phyloP scores from a whole-genome alignment of 2,113 vertebrate genomes.

The Nymphicus hollandicus region DNA sequence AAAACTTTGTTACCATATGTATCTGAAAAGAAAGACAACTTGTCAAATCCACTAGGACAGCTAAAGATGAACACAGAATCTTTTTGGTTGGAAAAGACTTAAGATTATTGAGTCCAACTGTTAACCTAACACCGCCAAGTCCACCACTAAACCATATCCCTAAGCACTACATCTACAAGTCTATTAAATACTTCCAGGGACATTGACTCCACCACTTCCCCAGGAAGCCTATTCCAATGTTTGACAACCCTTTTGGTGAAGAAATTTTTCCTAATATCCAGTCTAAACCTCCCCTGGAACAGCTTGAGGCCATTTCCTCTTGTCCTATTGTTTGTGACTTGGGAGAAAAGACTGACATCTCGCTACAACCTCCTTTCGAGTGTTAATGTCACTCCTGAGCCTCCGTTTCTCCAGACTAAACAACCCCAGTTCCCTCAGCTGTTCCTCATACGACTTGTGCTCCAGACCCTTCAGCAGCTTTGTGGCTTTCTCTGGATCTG shows the following conservation, averaged over 20 bases:
- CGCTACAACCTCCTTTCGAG: neutral
- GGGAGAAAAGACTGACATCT: accelerated
- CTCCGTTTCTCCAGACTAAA: neutral
- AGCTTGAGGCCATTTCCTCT: neutral
- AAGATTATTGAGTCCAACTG: neutral
- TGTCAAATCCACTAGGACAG: neutral
- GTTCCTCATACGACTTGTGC: neutral
- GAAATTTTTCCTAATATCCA: neutral
- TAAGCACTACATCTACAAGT: neutral
- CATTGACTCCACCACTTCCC: neutral
- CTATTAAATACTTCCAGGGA: neutral
- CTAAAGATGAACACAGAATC: neutral
- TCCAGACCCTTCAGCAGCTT: neutral
- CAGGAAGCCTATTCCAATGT: neutral
- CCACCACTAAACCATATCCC: neutral
- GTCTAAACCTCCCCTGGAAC: neutral
- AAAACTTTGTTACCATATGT: neutral
- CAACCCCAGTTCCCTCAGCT: too few relatives aligned
- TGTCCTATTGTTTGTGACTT: neutral
- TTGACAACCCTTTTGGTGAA: neutral
- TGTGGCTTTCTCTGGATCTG: accelerated
- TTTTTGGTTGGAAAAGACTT: neutral
- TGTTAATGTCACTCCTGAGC: neutral
- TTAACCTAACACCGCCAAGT: neutral
- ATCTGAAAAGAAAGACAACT: neutral